phyloP scores from a whole-genome alignment of 2,888 invertebrate genomes.

The Teinopalpus imperialis region DNA sequence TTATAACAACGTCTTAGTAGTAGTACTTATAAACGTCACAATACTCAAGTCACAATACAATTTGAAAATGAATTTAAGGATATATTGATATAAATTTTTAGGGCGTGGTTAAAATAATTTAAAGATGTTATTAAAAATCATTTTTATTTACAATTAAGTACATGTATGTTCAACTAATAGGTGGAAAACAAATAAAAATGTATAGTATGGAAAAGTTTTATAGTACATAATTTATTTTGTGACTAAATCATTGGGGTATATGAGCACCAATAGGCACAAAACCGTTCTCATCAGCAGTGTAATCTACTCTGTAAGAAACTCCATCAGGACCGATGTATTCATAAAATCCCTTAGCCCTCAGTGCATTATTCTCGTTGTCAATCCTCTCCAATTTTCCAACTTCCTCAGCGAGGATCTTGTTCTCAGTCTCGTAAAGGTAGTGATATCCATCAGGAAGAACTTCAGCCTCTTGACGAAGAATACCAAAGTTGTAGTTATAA shows the following conservation, averaged over 20 bases:
- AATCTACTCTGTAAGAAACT: constrained; percentile 71
- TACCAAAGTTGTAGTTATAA: constrained; percentile 67
- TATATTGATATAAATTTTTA: no score
- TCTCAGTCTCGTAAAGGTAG: constrained; percentile 74
- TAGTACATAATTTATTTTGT: constrained; percentile 8
- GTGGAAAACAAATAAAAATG: not conserved
- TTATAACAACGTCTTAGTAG: no score
- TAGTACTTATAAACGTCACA: no score
- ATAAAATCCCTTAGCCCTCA: constrained; percentile 67
- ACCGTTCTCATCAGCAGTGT: constrained; percentile 73
- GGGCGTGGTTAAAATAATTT: not conserved
- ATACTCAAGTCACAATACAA: no score
- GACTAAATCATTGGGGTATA: constrained; percentile 48
- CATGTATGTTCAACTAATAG: not conserved
- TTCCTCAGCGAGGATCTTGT: constrained; percentile 73
- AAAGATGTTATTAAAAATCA: constrained; percentile 1
- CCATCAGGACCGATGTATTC: constrained; percentile 71
- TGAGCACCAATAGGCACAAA: constrained; percentile 62
- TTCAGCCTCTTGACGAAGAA: constrained; percentile 67
- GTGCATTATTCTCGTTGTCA: constrained; percentile 49
- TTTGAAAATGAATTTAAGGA: no score
- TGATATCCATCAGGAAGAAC: constrained; percentile 64
- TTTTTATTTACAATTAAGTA: constrained; percentile 21
- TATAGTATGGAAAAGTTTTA: not conserved
- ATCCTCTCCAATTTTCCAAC: constrained; percentile 60